A percentile compares a stretch with the other conserved stretches of the same genome.
These are phyloP conservation scores for Tetrao urogallus DNA, from an alignment of 2,113 vertebrate species.

Conservation along the genomic window DNA sequence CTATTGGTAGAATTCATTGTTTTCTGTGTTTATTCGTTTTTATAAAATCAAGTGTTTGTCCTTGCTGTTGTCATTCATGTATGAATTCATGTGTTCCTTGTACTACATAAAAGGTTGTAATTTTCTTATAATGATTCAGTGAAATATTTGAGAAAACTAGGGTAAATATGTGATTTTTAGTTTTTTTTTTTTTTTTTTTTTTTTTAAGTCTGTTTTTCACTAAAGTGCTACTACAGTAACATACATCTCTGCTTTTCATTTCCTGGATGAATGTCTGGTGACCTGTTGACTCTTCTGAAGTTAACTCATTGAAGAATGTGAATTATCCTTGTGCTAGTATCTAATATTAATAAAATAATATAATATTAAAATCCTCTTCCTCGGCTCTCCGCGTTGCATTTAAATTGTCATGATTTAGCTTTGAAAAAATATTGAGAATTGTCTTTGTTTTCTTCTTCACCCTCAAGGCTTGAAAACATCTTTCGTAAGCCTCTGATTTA, in stretches of 20 bases:
- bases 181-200: too few species aligned
- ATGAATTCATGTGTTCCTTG: background rate
- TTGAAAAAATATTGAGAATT: background rate
- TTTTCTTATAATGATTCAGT: background rate
- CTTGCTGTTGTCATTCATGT: background rate
- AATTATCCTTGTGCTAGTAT: background rate
- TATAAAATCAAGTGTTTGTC: background rate
- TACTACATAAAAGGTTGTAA: background rate
- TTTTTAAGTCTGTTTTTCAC: background rate
- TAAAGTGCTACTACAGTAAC: background rate
- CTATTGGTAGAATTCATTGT: background rate
- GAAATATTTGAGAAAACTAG: background rate
- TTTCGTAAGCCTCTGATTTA: background rate
- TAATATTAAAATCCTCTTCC: background rate
- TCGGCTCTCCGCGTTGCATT: background rate
- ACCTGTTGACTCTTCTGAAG: background rate
- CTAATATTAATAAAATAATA: background rate
- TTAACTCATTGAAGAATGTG: background rate
- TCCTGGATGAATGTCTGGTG: background rate
- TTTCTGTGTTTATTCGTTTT: background rate
- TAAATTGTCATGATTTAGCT: background rate
- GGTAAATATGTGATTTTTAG: background rate
- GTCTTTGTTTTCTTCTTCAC: background rate
- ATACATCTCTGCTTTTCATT: background rate
- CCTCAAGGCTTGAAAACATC: background rate